phyloP scores from a whole-genome alignment of 2,888 invertebrate genomes.

The Platycnemis pennipes region DNA sequence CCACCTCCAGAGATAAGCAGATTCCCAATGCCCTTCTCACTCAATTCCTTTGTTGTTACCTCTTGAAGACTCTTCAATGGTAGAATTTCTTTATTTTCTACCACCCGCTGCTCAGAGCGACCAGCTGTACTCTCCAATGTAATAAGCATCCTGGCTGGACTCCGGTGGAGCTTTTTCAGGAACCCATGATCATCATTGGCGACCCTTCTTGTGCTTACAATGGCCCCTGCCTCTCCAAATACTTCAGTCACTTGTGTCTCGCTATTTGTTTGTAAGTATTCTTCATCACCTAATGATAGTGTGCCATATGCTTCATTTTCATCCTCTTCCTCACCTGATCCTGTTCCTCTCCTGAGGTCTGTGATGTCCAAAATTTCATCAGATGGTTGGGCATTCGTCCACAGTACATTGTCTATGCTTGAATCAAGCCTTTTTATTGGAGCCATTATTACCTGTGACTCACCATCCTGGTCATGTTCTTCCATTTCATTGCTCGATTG shows the following conservation, averaged over 20 bases:
- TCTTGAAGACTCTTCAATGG: not conserved
- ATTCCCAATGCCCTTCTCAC: not conserved
- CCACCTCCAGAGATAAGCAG: not conserved
- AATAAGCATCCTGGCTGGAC: constrained; percentile 63
- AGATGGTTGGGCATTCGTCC: not conserved
- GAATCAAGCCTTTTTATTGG: not conserved
- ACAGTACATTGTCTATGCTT: not conserved
- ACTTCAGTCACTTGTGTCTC: not conserved
- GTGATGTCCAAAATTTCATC: not conserved
- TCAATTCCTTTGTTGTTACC: not conserved
- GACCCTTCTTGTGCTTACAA: not conserved
- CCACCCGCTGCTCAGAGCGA: not conserved
- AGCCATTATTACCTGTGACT: not conserved
- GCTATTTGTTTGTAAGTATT: not conserved
- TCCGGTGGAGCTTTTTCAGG: constrained; percentile 47
- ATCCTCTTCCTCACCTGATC: not conserved
- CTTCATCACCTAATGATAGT: not conserved
- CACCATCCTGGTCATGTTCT: not conserved
- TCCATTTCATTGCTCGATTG: not conserved
- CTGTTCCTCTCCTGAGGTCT: not conserved
- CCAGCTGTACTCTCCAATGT: not conserved
- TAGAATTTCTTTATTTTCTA: not conserved
- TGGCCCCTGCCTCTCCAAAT: not conserved
- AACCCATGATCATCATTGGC: constrained; percentile 64
- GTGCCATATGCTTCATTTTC: not conserved